phyloP scores from a whole-genome alignment of 2,113 vertebrate species.

The Chamaea fasciata region DNA sequence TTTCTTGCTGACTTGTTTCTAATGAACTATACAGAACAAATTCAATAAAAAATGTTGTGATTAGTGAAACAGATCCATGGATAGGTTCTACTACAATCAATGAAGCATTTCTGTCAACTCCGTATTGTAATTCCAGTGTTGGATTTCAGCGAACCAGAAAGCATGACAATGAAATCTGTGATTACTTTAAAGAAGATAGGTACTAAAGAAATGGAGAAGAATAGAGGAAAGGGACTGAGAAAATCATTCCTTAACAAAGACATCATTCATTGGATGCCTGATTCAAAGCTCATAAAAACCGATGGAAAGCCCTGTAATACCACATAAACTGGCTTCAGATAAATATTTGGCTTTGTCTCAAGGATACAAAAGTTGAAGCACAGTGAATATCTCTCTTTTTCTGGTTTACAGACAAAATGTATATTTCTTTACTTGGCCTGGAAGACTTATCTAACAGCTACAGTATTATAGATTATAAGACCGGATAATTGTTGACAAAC shows the following conservation, averaged over 20 bases:
- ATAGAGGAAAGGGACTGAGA: background rate
- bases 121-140: background rate
- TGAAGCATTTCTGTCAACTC: background rate
- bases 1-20: background rate
- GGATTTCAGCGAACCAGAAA: background rate
- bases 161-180: background rate
- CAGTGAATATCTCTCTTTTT: background rate
- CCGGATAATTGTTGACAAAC: background rate
- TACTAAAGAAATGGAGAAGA: background rate
- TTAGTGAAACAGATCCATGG: background rate
- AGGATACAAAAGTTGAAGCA: background rate
- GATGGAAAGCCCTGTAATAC: background rate
- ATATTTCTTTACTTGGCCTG: background rate
- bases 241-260: background rate
- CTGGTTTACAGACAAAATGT: background rate
- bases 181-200: background rate
- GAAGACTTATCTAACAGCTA: background rate
- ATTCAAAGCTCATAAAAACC: background rate
- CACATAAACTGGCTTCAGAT: background rate
- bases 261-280: background rate
- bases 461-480: background rate
- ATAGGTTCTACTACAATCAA: background rate
- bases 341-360: background rate
- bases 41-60: background rate
- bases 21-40: background rate